Base-by-base conservation (phyloP, 2,113 vertebrate genomes). In the Eolophus roseicapilla region DNA sequence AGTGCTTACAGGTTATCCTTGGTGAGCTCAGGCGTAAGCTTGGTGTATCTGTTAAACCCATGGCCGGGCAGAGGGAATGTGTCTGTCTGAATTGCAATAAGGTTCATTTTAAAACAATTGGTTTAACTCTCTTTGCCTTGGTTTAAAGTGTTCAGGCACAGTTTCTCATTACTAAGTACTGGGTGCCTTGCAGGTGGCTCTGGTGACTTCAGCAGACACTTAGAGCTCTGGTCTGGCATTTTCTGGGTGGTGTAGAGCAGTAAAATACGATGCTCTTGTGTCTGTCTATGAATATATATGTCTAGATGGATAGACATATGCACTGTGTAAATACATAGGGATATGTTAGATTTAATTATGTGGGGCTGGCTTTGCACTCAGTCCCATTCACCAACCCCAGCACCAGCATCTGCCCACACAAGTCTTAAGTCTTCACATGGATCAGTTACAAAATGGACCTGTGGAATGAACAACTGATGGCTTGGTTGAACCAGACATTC, bases 1-100 rank as follows among this genome's bases (percentile, higher is more conserved):
- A 74, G 92, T 86, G 91, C 96, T 98, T 90, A 82, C 75, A 35
- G 44, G 81, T 85, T 93, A 97, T 96, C 97, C 50, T 75, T 2
- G 2, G 65, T 15, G 86, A 96, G 65, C 97, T 96, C 95, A 75
- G 86, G 53, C 39, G 5, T 88, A 94, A 98, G 94, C 88, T 93
- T 21, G 13, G 69, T 77, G 69, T 94, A 82, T 93, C 93, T 93
- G 67, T 83, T 92, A 96, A 96, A 91, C 64, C 65, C 10, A 0
- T 33, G 78, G 71, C 74, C 78, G 75, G 94, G 91, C 81, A 82
- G 82, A 86, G 49, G 47, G 67, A 96, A 94, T 31, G 29, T 69
- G 33, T 46, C 82, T 82, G 82, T 55, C 81, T 88, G 89, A 95
- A 94, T 47, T 57, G 64, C 78, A 91, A 64, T 90, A 75, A 79